Evolutionary conservation across 2,888 invertebrate genomes (phyloP).

Genomic region (Melieria omissa): DNA sequence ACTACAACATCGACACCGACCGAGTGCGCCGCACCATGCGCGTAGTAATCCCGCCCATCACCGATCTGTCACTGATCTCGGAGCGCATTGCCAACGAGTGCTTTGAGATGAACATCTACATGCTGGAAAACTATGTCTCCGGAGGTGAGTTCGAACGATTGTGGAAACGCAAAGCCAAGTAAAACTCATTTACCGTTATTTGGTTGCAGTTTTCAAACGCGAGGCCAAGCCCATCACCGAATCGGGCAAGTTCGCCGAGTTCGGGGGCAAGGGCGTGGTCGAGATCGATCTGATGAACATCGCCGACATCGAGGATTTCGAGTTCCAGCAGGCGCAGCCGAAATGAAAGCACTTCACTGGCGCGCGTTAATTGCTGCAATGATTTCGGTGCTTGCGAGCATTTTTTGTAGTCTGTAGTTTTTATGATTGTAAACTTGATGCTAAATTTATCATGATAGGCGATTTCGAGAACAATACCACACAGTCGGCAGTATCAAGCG

Average conservation of each 20-base stretch:
- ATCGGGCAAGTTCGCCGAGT: constrained; percentile 77
- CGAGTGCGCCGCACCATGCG: constrained; percentile 81
- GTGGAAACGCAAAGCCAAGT: neutral
- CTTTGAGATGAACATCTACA: constrained; percentile 76
- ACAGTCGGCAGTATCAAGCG: too few relatives aligned
- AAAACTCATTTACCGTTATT: constrained; percentile 19
- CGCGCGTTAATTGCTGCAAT: constrained; percentile 2
- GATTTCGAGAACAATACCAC: neutral
- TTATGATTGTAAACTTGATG: constrained; percentile 21
- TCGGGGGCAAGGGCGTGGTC: constrained; percentile 79
- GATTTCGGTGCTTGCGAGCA: constrained; percentile 37
- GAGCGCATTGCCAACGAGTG: constrained; percentile 79
- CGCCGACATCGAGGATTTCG: constrained; percentile 70
- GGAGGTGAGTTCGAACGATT: constrained; percentile 70
- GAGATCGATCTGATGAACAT: constrained; percentile 81
- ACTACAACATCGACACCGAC: constrained; percentile 84
- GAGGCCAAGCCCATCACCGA: constrained; percentile 65
- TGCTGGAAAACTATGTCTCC: constrained; percentile 75
- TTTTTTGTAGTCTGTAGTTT: constrained; percentile 51
- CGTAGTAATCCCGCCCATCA: constrained; percentile 77
- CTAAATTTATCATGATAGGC: neutral
- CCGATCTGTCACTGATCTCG: constrained; percentile 74
- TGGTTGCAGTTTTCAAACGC: constrained; percentile 73
- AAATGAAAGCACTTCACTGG: neutral
- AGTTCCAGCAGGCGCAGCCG: constrained; percentile 45